Conservation (phyloP, 2,888 invertebrate genomes). For the Tenthredo notha region DNA sequence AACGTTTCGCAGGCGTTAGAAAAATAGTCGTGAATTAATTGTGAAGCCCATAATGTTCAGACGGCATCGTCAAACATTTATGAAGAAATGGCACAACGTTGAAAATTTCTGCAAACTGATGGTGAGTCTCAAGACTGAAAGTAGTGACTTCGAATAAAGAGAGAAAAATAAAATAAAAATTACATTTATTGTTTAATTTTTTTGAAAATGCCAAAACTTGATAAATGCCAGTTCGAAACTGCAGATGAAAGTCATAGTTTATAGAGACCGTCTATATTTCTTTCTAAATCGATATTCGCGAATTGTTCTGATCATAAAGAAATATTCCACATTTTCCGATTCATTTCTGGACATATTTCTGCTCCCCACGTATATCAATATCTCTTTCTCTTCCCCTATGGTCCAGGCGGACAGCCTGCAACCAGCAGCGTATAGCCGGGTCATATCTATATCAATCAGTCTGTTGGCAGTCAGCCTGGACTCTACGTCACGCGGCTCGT, state of each 20-base stretch:
- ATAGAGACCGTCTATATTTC: background rate
- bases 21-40: background rate
- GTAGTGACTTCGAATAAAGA: background rate
- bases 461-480: conserved; percentile 49
- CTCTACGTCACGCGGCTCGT: conserved; percentile 50
- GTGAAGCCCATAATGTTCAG: background rate
- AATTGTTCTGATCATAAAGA: conserved; percentile 4
- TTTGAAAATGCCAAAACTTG: no score
- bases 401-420: conserved; percentile 31
- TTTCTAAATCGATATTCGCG: background rate
- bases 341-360: conserved; percentile 10
- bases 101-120: conserved; percentile 19
- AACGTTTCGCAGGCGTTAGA: background rate
- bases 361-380: conserved; percentile 16
- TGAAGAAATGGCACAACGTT: conserved; percentile 22
- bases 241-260: no score
- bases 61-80: conserved; percentile 11
- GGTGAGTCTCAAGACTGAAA: background rate
- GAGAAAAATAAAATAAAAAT: background rate
- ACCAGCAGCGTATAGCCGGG: conserved; percentile 18
- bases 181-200: background rate
- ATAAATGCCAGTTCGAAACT: no score
- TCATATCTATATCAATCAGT: conserved; percentile 53
- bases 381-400: conserved; percentile 11
- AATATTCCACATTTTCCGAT: conserved; percentile 15